phyloP scores from a whole-genome alignment of 2,888 invertebrate genomes.

The Mycalesis mineus region DNA sequence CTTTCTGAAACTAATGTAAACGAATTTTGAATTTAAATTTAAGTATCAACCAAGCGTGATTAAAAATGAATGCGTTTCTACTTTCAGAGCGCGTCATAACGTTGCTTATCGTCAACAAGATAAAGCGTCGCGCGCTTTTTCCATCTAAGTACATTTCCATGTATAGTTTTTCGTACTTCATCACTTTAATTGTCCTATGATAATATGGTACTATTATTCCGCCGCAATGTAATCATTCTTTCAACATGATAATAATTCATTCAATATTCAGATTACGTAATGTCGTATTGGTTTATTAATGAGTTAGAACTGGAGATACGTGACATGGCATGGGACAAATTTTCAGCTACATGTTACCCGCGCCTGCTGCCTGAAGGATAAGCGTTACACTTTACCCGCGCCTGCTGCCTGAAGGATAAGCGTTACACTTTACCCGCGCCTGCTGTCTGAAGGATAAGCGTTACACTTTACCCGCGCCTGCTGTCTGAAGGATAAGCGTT shows the following conservation, averaged over 20 bases:
- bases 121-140: constrained; percentile 10
- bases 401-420: too few relatives aligned
- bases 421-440: too few relatives aligned
- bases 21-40: too few relatives aligned
- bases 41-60: neutral
- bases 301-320: too few relatives aligned
- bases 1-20: too few relatives aligned
- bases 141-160: constrained; percentile 18
- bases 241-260: neutral
- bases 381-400: too few relatives aligned
- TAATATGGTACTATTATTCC: constrained; percentile 12
- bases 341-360: too few relatives aligned
- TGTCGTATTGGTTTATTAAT: neutral
- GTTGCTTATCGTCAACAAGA: constrained; percentile 15
- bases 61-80: neutral
- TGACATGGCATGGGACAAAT: too few relatives aligned
- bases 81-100: neutral
- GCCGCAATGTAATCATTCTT: constrained; percentile 1
- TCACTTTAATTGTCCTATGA: constrained; percentile 13
- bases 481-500: too few relatives aligned
- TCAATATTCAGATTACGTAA: neutral
- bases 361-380: too few relatives aligned
- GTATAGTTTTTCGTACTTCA: constrained; percentile 18
- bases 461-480: too few relatives aligned
- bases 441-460: too few relatives aligned